These are phyloP conservation scores for Nicator chloris DNA, from an alignment of 2,113 vertebrate genomes.

Conservation along the genomic window DNA sequence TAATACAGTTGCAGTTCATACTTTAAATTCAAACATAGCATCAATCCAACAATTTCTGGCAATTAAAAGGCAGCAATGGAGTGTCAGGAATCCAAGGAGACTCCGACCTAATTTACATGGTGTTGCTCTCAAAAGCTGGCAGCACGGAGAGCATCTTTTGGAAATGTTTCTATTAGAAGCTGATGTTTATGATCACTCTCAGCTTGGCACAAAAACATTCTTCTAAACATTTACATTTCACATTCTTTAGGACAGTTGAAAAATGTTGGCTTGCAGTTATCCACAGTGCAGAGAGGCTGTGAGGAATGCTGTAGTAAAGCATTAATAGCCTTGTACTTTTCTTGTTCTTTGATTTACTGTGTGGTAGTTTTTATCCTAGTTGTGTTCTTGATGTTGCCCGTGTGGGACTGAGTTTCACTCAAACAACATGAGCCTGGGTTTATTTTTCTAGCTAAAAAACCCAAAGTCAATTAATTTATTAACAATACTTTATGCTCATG, in stretches of 20 bases:
- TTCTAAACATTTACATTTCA: slow-evolving; percentile 69
- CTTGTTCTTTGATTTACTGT: slow-evolving; percentile 54
- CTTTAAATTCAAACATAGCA: slow-evolving; percentile 15
- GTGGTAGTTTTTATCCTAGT: slow-evolving; percentile 4
- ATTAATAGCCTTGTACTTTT: not conserved
- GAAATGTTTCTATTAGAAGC: slow-evolving; percentile 50
- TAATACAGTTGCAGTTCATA: slow-evolving; percentile 29
- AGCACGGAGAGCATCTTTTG: not conserved
- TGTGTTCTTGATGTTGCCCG: not conserved
- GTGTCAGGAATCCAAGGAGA: slow-evolving; percentile 10
- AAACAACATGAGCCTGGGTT: not conserved
- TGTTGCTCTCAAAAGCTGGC: slow-evolving; percentile 54
- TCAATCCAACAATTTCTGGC: slow-evolving; percentile 17
- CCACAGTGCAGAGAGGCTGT: not conserved
- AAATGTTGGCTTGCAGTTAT: slow-evolving; percentile 47
- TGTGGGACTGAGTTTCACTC: not conserved
- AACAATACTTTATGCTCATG: not conserved
- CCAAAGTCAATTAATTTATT: slow-evolving; percentile 30
- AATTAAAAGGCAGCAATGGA: slow-evolving; percentile 2
- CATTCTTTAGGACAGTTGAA: slow-evolving; percentile 57
- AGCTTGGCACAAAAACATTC: slow-evolving; percentile 61
- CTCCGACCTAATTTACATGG: slow-evolving; percentile 37
- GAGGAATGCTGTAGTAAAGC: slow-evolving; percentile 32
- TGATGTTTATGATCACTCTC: slow-evolving; percentile 59
- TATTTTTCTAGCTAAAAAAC: slow-evolving; percentile 46